These are phyloP conservation scores for Rafetus swinhoei DNA, from an alignment of 2,113 vertebrate genomes.

Conservation along the genomic window DNA sequence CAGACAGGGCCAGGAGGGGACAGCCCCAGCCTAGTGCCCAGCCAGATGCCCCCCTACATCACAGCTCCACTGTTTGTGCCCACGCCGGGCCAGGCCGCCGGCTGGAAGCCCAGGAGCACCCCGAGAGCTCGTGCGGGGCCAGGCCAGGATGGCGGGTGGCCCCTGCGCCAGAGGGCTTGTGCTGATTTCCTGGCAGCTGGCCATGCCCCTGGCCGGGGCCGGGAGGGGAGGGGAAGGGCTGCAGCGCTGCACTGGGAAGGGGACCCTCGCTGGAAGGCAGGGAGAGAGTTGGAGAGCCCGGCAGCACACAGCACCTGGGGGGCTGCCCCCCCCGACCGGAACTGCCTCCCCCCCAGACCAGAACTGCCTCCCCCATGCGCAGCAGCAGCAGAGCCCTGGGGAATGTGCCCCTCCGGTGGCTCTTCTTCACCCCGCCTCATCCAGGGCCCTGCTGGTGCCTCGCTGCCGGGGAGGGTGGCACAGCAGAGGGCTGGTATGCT, in stretches of 20 bases:
- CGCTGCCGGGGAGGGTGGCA: not conserved
- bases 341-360: not conserved
- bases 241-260: not conserved
- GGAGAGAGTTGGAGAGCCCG: not conserved
- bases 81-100: no score
- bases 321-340: not conserved
- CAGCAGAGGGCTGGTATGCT: not conserved
- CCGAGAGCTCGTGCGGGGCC: no score
- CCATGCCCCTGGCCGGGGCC: not conserved
- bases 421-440: no score
- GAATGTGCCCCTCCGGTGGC: not conserved
- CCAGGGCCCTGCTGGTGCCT: not conserved
- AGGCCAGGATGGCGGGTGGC: not conserved
- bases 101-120: no score
- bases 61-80: no score
- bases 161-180: not conserved
- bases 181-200: not conserved
- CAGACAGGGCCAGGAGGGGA: no score
- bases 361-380: not conserved
- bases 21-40: no score
- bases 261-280: not conserved
- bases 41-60: no score
- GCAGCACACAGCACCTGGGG: not conserved
- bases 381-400: not conserved
- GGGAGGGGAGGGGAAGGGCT: no score